A percentile compares a stretch with the other conserved stretches of the same genome.
phyloP scores from a whole-genome alignment of 2,888 invertebrate genomes.

The Gortyna flavago region DNA sequence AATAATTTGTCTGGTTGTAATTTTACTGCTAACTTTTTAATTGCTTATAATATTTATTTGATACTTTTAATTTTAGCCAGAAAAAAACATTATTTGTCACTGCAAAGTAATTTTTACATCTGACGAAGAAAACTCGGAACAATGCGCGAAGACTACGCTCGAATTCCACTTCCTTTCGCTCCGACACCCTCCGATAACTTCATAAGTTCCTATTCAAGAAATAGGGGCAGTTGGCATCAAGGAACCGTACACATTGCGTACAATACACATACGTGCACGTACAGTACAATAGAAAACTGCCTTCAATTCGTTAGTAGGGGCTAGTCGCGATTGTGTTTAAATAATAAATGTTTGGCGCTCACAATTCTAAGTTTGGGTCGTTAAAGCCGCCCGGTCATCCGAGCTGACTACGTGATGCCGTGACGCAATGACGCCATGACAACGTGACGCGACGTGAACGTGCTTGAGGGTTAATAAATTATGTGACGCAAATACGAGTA shows the following conservation, averaged over 20 bases:
- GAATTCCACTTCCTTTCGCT: not conserved
- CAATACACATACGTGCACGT: too few relatives aligned
- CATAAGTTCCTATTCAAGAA: conserved; percentile 13
- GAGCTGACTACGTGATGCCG: conserved; percentile 66
- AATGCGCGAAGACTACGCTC: not conserved
- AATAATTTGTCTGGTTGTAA: not conserved
- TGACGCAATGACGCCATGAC: conserved; percentile 52
- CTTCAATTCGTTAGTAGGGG: conserved; percentile 58
- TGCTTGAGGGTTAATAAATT: conserved; percentile 64
- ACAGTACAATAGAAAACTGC: conserved; percentile 47
- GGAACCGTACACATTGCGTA: conserved; percentile 12
- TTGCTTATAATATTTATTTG: not conserved
- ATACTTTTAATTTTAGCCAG: too few relatives aligned
- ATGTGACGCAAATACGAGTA: conserved; percentile 62
- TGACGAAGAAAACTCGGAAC: not conserved
- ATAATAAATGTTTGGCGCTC: conserved; percentile 76
- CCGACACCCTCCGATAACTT: conserved; percentile 26
- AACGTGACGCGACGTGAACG: conserved; percentile 22
- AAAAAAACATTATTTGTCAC: not conserved
- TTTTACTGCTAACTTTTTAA: not conserved
- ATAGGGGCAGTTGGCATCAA: conserved; percentile 1
- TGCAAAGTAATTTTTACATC: not conserved
- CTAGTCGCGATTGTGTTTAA: conserved; percentile 71
- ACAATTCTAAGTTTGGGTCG: conserved; percentile 75
- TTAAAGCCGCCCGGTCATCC: conserved; percentile 73